Base-by-base conservation (phyloP, 1,140 invertebrate genomes). In the Drosophila chauvacae region DNA sequence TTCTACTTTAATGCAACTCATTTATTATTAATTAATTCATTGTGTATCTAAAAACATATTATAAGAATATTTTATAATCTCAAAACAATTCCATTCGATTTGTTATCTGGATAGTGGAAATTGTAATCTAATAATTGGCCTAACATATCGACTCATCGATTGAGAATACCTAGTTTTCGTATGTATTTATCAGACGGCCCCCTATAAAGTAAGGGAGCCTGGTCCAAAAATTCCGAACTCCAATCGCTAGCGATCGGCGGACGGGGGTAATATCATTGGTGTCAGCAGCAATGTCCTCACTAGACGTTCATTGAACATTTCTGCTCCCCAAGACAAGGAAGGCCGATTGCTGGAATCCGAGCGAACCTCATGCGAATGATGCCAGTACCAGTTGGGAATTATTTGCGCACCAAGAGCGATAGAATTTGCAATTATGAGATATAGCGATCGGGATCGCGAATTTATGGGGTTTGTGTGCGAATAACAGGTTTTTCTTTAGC, bases 311-410 rank as follows among this genome's bases (percentile, higher is more conserved):
- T 87, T 88, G 84, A 45, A 78, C 85, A 87, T 90, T 87, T 88
- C 69, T 87, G 84, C 84, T 87, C 84, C 84, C 84, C 84, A 87
- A 87, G 84, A 87, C 84, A 87, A 87, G 84, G 84, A 87, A 87
- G 84, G 37, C 11, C 28, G 84, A 87, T 18, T 62, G 65, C 5
- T 30, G 44, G 50, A 9, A 55, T 18, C 16, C 26, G 0, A 7
- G 10, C 13, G 11, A 16, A 65, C 33, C 51, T 80, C 11, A 55
- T 44, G 20, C 39, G n/a, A 10, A 5, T 9, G 0, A 2, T 2
- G 62, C 26, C 7, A 26, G 28, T 84, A 90, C 58, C 42, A 30
- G 35, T 88, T 88, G 84, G n/a, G 84, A 88, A 88, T 90, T 68
- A 10, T 42, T 66, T 58, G 60, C 6, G 33, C 51, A 20, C 9